phyloP scores from a whole-genome alignment of 1,140 invertebrate species.

The Stenopsyche tienmushanensis region DNA sequence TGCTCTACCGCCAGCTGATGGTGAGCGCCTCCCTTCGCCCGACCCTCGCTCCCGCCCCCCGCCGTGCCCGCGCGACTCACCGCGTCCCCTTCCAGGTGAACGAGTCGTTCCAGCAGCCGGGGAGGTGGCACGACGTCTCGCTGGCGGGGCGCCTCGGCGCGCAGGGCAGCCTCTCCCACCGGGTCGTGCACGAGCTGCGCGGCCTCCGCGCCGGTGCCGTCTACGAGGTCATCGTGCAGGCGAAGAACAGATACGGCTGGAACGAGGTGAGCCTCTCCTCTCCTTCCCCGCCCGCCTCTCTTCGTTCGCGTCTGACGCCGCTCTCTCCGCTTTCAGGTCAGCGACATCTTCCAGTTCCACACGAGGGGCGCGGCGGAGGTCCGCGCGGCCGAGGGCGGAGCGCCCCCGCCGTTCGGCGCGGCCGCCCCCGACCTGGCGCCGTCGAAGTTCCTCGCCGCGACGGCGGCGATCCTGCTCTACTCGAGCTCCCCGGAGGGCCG shows the following conservation, averaged over 20 bases:
- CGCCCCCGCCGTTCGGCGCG: conserved; percentile 13
- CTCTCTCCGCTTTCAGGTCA: conserved; percentile 61
- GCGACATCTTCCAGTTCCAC: conserved; percentile 66
- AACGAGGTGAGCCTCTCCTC: conserved; percentile 62
- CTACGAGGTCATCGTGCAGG: conserved; percentile 70
- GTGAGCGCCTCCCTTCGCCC: no score
- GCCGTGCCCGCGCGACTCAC: not conserved
- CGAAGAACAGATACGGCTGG: conserved; percentile 72
- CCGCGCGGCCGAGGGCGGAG: conserved; percentile 20
- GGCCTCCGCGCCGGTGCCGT: conserved; percentile 61
- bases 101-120: conserved; percentile 69
- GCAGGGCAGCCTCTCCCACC: conserved; percentile 45
- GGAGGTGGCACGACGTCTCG: conserved; percentile 69
- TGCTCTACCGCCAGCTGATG: conserved; percentile 64
- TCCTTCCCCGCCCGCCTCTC: no score
- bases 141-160: conserved; percentile 25
- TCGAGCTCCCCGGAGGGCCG: no score
- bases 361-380: conserved; percentile 46
- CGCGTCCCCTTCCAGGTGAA: conserved; percentile 71
- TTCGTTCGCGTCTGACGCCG: no score
- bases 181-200: conserved; percentile 56
- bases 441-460: no score
- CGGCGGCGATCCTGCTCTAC: no score
- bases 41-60: not conserved
- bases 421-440: no score